Base-by-base conservation (phyloP, 2,888 invertebrate species). In the Drosophila parthenogenetica region DNA sequence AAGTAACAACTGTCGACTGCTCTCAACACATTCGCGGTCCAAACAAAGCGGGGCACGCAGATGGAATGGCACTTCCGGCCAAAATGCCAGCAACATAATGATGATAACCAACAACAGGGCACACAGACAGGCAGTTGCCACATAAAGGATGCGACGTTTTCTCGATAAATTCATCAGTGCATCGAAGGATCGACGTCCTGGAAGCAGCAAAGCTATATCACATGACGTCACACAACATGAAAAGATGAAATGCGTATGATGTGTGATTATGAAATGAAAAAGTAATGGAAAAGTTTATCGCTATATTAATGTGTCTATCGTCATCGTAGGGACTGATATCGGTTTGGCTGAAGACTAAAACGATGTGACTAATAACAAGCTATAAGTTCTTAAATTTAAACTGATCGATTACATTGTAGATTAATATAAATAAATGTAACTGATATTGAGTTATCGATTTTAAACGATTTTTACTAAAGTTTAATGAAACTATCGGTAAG, bases 41-140 rank as follows among this genome's bases (percentile, higher is more conserved):
- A 91, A 79, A 72, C 92, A 92, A 35, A 92, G 83, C n/a, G 91
- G 89, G 3, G 91, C 90, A 35, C 89, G 90, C 69, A 92, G 77
- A 57, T 92, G 89, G 74, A 91, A 91, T 2, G 92, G 92, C 73
- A 92, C 91, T 59, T 91, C 90, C 2, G 92, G 92, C 92, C 92
- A 92, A 55, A 92, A 91, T 14, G 91, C 91, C 70, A 90, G 73
- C 83, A 92, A 63, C 79, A 91, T 75, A 35, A 91, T 88, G 63
- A 92, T 89, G 63, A 91, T 86, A 60, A 92, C 80, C 71, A 92
- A 71, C 29, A 92, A 79, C 48, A 92, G 67, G 67, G 91, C 90
- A 69, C 91, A 92, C 37, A 92, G 72, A 55, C 90, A 90, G 71
- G 90, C 91, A 55, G 91, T 90, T 17, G 90, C 77, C 69, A 92